Evolutionary conservation across 2,888 invertebrate species (phyloP), one percentile per base, ranked within the genome.

Genomic region (Limnephilus rhombicus): DNA sequence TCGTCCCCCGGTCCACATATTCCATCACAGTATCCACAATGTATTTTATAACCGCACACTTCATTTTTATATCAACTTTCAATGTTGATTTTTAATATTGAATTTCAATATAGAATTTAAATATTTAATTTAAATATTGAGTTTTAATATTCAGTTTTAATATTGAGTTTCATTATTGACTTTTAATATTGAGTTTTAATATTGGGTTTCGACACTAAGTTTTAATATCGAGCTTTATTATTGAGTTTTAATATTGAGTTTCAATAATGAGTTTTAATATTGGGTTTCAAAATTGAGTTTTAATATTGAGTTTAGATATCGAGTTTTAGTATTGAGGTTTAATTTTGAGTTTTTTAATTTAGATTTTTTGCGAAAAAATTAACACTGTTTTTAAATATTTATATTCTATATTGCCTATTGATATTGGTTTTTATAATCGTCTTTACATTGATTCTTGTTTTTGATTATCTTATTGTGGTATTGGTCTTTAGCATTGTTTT

Each of bases 1-100:
- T 89, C 31, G 68, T 82, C n/a, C 82, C 90, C 45, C 45, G 24
- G 15, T 90, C 45, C 29, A 90, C 49, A n/a, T 88, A 34, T 68
- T 37, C 34, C 68, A 68, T 24, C 15, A 24, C 31, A 11, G 34
- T 9, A 29, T 88, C 34, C 37, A 80, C 68, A 29, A 9, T 34
- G 31, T 15, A 29, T 34, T 68, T 68, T 37, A 37, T 29, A 15
- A 31, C n/a, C 9, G 37, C 31, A 45, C 88, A 80, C 88, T 13
- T 37, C 88, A 89, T 89, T 80, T 89, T 80, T 68, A 15, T 29
- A 15, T 81, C 13, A 34, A 34, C 5, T 49, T 15, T 15, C 3
- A 49, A 49, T 49, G 1, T 81, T n/a, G 29, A 82, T 0, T 82
- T 11, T 82, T n/a, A 24, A 82, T 82, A 34, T 81, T 81, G 29